Base-by-base conservation (phyloP, 2,113 vertebrate species). In the Mastomys natalensis region DNA sequence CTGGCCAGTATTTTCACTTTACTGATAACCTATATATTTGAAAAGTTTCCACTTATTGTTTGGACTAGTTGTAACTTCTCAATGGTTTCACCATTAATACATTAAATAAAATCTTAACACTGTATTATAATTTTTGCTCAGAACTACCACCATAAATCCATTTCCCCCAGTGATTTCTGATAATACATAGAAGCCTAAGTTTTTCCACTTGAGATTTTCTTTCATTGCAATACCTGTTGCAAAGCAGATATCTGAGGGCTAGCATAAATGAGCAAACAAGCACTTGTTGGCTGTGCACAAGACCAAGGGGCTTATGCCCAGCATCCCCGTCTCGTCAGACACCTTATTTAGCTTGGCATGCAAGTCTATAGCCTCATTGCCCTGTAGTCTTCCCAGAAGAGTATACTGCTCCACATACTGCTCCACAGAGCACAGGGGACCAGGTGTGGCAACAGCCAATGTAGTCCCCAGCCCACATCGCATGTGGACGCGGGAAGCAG, bases 61-160 rank as follows among this genome's bases (percentile, higher is more conserved):
- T 70, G 60, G 91, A 81, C 19, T 17, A 48, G 37, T 29, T 43
- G 37, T 40, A 89, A 81, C 48, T 53, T 88, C 72, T 48, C 64
- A 78, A 43, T 68, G 17, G 45, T n/a, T 94, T 85, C 84, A 37
- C 89, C 22, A 76, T 55, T 86, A 74, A 76, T 80, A 60, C 34
- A 16, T 73, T 70, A 55, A 78, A 34, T 93, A 74, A 94, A 93
- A 78, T 66, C 81, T 84, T 89, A 90, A 72, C 34, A 53, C 4
- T 2, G 17, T 45, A 74, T 74, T 77, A 45, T 16, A 90, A 77
- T 34, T 77, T n/a, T 31, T 91, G 31, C 31, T 92, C 66, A 94
- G 88, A 82, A 76, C 88, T n/a, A 78, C 53, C 64, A 87, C 24
- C 29, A 2, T 26, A 60, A 82, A 66, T 82, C 84, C 93, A 22